Base-by-base conservation (phyloP, 2,113 vertebrate species). In the Passer montanus region DNA sequence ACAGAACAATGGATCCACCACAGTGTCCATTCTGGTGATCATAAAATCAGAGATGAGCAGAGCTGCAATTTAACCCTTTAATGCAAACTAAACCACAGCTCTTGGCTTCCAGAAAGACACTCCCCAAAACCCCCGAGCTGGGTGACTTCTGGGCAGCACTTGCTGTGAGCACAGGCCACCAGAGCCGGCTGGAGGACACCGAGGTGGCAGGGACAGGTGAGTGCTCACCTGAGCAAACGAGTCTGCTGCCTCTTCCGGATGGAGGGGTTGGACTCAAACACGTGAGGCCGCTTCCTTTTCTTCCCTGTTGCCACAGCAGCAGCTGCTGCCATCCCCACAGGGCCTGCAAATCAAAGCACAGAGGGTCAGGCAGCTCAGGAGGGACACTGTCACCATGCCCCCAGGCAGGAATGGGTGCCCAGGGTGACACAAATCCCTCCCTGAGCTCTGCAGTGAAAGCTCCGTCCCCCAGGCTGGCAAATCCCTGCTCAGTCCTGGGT, bases 181-280 rank as follows among this genome's bases (percentile, higher is more conserved):
- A n/a, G 67, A 9, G 41, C 12, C 26, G 56, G 24, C 31, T 7
- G 58, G 26, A 22, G 76, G 82, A 2, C 2, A 1, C 13, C 0
- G 3, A 20, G 58, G 60, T 6, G 75, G 22, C 26, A 33, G 58
- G 68, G 86, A 1, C 44, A 73, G 77, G 37, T 13, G 63, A 23
- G 35, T 4, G 78, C 97, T 98, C 94, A 99, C 99, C 99, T 98
- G 70, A 99, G 98, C 96, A 99, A 97, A 22, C 99, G 99, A 0
- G 99, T 99, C 97, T 99, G 99, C 95, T 99, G 99, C 96, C 99
- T 98, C 96, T 99, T 99, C 56, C 99, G 98, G 92, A 99, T 99
- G 10, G 99, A 99, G 0, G 99, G 99, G 96, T 99, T 99, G 76
- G 99, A 99, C 76, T 99, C 99, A 81, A 99, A 99, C 22, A 99